A percentile compares a stretch with the other conserved stretches of the same genome.
phyloP scores from a whole-genome alignment of 2,888 invertebrate genomes.

The Drosophila gaucha region DNA sequence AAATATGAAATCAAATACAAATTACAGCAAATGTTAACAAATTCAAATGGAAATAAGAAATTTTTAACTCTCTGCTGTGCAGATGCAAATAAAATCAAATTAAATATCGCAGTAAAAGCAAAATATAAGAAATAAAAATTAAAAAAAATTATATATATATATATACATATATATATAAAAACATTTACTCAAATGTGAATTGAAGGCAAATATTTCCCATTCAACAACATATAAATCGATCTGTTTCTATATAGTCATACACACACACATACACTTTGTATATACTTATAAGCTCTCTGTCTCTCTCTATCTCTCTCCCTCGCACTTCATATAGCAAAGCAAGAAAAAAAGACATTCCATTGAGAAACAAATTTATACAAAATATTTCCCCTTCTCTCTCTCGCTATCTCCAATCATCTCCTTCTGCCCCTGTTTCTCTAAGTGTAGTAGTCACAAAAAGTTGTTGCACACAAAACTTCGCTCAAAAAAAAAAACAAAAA shows the following conservation, averaged over 20 bases:
- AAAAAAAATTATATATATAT: not conserved
- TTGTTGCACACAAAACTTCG: slow-evolving; percentile 32
- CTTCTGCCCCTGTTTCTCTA: not conserved
- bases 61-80: slow-evolving; percentile 81
- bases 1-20: slow-evolving; percentile 6
- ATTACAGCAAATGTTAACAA: slow-evolving; percentile 37
- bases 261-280: slow-evolving; percentile 29
- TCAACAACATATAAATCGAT: not conserved
- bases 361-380: slow-evolving; percentile 19
- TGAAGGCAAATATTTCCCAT: slow-evolving; percentile 58
- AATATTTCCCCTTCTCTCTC: not conserved
- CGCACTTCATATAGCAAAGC: slow-evolving; percentile 14
- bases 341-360: slow-evolving; percentile 42
- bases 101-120: not conserved
- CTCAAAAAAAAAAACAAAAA: slow-evolving; percentile 21
- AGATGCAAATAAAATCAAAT: slow-evolving; percentile 72
- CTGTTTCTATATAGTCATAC: not conserved
- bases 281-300: slow-evolving; percentile 15
- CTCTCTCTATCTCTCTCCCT: slow-evolving; percentile 6
- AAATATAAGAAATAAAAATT: slow-evolving; percentile 7
- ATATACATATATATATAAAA: slow-evolving; percentile 8
- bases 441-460: slow-evolving; percentile 14
- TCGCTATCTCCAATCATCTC: not conserved
- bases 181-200: slow-evolving; percentile 31
- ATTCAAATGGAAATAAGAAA: slow-evolving; percentile 44